phyloP scores from a whole-genome alignment of 2,888 invertebrate genomes.

The Latrodectus hesperus region DNA sequence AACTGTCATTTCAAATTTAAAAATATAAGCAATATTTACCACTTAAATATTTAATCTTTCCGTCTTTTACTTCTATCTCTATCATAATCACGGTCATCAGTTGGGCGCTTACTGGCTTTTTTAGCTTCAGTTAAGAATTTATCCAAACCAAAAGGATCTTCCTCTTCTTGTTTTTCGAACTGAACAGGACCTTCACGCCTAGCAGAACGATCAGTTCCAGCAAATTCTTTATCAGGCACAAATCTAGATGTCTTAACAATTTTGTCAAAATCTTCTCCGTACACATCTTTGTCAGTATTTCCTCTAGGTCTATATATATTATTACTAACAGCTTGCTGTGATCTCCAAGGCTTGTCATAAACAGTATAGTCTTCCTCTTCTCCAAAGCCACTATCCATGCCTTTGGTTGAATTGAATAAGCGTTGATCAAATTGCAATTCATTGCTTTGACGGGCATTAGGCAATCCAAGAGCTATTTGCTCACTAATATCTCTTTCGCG shows the following conservation, averaged over 20 bases:
- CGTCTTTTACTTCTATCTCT: slow-evolving; percentile 71
- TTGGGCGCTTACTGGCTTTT: slow-evolving; percentile 81
- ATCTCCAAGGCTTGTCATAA: slow-evolving; percentile 98
- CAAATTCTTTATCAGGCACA: slow-evolving; percentile 97
- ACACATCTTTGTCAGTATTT: slow-evolving; percentile 91
- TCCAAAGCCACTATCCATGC: slow-evolving; percentile 94
- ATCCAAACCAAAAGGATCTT: slow-evolving; percentile 98
- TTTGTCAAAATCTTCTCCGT: slow-evolving; percentile 89
- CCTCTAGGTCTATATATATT: slow-evolving; percentile 88
- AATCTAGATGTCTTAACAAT: slow-evolving; percentile 92
- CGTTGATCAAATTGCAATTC: slow-evolving; percentile 96
- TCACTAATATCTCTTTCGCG: slow-evolving; percentile 98
- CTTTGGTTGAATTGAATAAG: slow-evolving; percentile 92
- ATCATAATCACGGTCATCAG: slow-evolving; percentile 70
- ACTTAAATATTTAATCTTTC: slow-evolving; percentile 66
- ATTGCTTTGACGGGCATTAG: slow-evolving; percentile 83
- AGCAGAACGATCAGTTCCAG: slow-evolving; percentile 86
- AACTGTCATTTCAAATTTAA: too few species aligned
- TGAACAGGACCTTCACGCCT: slow-evolving; percentile 94
- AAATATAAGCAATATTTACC: too few species aligned
- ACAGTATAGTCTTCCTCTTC: slow-evolving; percentile 98
- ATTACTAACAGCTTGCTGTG: slow-evolving; percentile 87
- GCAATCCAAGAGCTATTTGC: slow-evolving; percentile 97
- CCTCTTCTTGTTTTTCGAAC: slow-evolving; percentile 85
- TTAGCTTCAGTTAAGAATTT: slow-evolving; percentile 98